These are phyloP conservation scores for Coilia nasus DNA, from an alignment of 2,797 vertebrate genomes.

Conservation along the genomic window DNA sequence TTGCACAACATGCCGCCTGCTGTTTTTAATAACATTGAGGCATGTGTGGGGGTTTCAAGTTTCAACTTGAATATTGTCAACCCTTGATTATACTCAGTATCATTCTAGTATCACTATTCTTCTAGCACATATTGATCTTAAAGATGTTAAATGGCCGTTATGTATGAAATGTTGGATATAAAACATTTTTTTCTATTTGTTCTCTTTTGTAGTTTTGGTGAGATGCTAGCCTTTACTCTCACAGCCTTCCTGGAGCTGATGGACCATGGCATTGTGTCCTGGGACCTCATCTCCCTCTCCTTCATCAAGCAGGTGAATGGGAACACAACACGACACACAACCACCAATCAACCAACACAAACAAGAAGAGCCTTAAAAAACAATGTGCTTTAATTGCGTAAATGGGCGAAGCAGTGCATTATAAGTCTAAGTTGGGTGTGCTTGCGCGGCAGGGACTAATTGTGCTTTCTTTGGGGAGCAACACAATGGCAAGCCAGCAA, in stretches of 20 bases:
- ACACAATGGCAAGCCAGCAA: background rate
- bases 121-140: too few relatives aligned
- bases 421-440: background rate
- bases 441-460: background rate
- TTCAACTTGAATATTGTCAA: too few relatives aligned
- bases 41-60: too few relatives aligned
- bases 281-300: constrained; percentile 95
- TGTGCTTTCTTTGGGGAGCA: background rate
- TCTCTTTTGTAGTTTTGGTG: constrained; percentile 84
- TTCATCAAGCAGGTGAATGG: constrained; percentile 94
- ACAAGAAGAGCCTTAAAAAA: background rate
- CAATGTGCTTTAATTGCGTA: background rate
- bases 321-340: constrained; percentile 25
- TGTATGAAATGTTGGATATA: too few relatives aligned
- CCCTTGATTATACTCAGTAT: too few relatives aligned
- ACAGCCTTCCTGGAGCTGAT: constrained; percentile 98
- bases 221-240: constrained; percentile 98
- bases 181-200: too few relatives aligned
- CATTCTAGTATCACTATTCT: too few relatives aligned
- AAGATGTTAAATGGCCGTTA: too few relatives aligned
- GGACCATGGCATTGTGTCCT: constrained; percentile 98
- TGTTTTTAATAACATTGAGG: background rate
- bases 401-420: background rate
- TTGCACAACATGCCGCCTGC: background rate
- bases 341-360: constrained; percentile 3